Evolutionary conservation across 2,888 invertebrate species (phyloP), one percentile per base, ranked within the genome.

Genomic region (Ferdinandea cuprea): DNA sequence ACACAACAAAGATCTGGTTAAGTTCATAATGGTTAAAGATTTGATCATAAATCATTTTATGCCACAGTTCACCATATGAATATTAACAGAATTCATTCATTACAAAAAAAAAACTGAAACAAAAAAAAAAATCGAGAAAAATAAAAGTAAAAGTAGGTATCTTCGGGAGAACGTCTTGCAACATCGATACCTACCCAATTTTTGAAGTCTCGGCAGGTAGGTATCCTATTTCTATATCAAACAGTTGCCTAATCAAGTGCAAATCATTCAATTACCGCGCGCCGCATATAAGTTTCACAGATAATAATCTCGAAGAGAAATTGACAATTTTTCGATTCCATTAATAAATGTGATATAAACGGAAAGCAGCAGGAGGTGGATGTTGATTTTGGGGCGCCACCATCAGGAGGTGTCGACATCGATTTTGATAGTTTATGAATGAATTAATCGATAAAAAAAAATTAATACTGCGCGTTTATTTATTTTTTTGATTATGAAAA

Each of bases 41-140:
- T 52, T 25, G 83, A 37, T 68, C 78, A 73, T 83, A 83, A 83
- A 83, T 83, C 83, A 83, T 83, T 25, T 68, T 72, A 21, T 37
- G 77, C 54, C 58, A 35, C 58, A 35, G 61, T 73, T 30, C n/a
- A 48, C 37, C 44, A 44, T 81, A 61, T 78, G 78, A 83, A 83
- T 78, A 83, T 83, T 77, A 83, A 72, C 54, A 13, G 66, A 44
- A 37, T 83, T 73, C 83, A 83, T 72, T 83, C 72, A 83, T 83
- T 72, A 83, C 56, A 71, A 42, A 48, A 63, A 17, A 15, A 21
- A 28, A 15, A 15, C 19, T 17, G 8, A 58, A 46, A 61, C 15
- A n/a, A 69, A 35, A 50, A 52, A 19, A 56, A 13, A 50, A 44
- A 35, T 15, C 37, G 59, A 37, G 50, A 44, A 5, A 25, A 37